These are phyloP conservation scores for Agrypnia vestita DNA, from an alignment of 1,140 invertebrate species.

Conservation along the genomic window DNA sequence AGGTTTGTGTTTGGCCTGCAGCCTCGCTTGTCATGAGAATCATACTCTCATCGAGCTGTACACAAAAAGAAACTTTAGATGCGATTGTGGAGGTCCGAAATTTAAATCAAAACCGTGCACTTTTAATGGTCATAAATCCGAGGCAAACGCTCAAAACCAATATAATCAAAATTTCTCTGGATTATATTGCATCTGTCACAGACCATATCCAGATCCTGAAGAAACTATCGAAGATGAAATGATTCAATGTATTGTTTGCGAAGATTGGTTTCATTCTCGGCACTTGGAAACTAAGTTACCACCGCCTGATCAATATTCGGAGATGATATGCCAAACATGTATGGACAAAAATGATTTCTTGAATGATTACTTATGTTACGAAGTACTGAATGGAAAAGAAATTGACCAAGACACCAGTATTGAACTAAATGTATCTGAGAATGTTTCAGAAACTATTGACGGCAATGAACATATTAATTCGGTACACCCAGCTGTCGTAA, in stretches of 20 bases:
- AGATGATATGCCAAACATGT: conserved; percentile 86
- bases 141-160: conserved; percentile 82
- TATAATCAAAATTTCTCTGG: conserved; percentile 98
- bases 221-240: conserved; percentile 89
- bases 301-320: conserved; percentile 78
- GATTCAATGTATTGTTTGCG: conserved; percentile 97
- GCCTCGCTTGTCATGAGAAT: conserved; percentile 94
- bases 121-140: conserved; percentile 80
- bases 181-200: conserved; percentile 92
- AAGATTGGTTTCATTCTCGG: conserved; percentile 97
- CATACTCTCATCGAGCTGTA: conserved; percentile 98
- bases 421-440: conserved; percentile 15
- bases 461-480: background rate
- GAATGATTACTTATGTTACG: conserved; percentile 45
- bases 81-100: conserved; percentile 96
- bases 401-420: conserved; percentile 8
- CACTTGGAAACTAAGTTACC: conserved; percentile 80
- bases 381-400: conserved; percentile 33
- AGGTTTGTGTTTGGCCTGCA: conserved; percentile 96
- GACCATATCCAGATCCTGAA: conserved; percentile 96
- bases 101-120: conserved; percentile 83
- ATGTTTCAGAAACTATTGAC: background rate
- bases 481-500: too few species aligned
- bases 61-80: conserved; percentile 96
- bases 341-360: conserved; percentile 85